Conservation (phyloP, 53 echinoderm and acorn worm species). For the Astropecten irregularis region DNA sequence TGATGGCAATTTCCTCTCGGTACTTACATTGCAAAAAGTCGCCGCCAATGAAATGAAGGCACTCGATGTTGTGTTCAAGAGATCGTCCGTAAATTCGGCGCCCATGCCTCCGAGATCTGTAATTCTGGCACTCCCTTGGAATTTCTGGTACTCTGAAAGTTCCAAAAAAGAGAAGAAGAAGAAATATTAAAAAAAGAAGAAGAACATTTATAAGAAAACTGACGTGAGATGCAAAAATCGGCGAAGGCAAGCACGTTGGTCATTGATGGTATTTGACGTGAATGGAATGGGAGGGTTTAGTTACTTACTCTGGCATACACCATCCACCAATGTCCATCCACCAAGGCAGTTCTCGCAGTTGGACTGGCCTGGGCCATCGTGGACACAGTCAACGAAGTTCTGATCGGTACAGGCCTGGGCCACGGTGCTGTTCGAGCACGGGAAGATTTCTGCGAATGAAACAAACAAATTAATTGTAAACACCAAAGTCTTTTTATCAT, state of each 20-base stretch:
- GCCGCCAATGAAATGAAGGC: background rate
- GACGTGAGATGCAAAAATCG: too few species aligned
- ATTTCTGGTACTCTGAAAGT: background rate
- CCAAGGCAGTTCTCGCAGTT: constrained; percentile 13
- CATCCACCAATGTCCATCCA: constrained; percentile 5
- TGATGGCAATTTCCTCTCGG: too few species aligned
- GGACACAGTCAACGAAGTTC: background rate
- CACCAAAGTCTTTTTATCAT: too few species aligned
- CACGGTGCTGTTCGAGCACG: background rate
- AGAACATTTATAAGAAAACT: too few species aligned
- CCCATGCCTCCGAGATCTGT: background rate
- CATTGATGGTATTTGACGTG: too few species aligned
- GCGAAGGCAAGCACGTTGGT: too few species aligned
- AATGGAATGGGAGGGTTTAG: too few species aligned
- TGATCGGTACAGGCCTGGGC: background rate
- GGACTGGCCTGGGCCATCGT: constrained; percentile 1
- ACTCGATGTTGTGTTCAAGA: background rate
- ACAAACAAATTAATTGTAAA: too few species aligned
- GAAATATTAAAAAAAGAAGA: too few species aligned
- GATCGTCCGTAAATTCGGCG: background rate
- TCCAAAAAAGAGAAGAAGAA: background rate
- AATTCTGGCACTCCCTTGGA: background rate
- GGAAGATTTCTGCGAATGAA: constrained; percentile 5
- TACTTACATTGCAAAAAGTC: background rate
- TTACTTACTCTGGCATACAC: constrained; percentile 16